Conservation (phyloP, 2,888 invertebrate species). For the Drosophila macrospina region DNA sequence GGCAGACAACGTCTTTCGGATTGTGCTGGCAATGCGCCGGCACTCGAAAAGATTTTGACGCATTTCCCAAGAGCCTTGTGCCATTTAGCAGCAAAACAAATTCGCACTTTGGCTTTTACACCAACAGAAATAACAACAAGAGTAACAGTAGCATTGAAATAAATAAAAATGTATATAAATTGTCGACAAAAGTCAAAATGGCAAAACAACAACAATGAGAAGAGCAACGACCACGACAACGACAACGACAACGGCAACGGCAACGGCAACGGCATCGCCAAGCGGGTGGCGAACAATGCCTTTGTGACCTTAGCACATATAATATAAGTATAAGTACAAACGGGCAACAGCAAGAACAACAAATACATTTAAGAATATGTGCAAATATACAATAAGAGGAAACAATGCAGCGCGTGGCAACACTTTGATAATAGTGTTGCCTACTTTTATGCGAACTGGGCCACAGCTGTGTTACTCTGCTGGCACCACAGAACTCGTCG, state of each 20-base stretch:
- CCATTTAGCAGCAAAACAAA: conserved; percentile 79
- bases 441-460: conserved; percentile 42
- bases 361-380: conserved; percentile 55
- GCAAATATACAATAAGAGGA: conserved; percentile 56
- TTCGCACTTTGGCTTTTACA: conserved; percentile 70
- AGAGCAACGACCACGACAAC: conserved; percentile 19
- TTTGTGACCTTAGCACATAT: conserved; percentile 68
- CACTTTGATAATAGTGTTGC: conserved; percentile 68
- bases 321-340: conserved; percentile 36
- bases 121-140: conserved; percentile 17
- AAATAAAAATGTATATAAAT: conserved; percentile 76
- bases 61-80: conserved; percentile 80
- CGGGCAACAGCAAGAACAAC: conserved; percentile 28
- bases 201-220: no score
- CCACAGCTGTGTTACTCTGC: conserved; percentile 13
- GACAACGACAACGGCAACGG: conserved; percentile 22
- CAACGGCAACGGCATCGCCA: conserved; percentile 24
- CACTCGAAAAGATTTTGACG: conserved; percentile 76
- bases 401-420: conserved; percentile 67
- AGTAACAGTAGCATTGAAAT: conserved; percentile 56
- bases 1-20: conserved; percentile 1
- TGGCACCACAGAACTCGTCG: not conserved
- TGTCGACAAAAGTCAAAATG: conserved; percentile 77
- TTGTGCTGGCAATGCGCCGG: conserved; percentile 46
- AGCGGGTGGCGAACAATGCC: conserved; percentile 60